Evolutionary conservation across 2,113 vertebrate species (phyloP), one percentile per base, ranked within the genome.

Genomic region (Siniperca chuatsi): DNA sequence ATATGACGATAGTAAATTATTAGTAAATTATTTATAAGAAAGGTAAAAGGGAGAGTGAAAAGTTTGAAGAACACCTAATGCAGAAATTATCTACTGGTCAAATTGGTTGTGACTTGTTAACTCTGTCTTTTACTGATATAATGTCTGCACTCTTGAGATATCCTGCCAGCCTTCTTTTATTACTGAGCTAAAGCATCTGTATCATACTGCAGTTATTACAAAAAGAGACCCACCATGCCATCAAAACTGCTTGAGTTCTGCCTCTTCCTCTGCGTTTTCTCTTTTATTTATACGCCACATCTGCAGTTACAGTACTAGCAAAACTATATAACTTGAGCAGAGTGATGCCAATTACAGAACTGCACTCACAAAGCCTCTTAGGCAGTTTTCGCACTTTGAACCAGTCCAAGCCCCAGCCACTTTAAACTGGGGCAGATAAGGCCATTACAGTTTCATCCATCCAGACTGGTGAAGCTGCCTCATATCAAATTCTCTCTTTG

Each of bases 381-480:
- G 79, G 82, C 82, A 69, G 42, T 70, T 89, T 87, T 76, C 57
- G 42, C 78, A 54, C 80, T 75, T 87, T 83, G 42, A 87, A 87
- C 50, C 65, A 23, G 37, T 50, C 66, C 20, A 57, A 57, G 78
- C 50, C 29, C 21, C 16, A 20, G 20, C 57, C 25, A 5, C 75
- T 87, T 58, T 20, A 85, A 88, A 84, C 62, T 55, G 44, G 74
- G 71, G 46, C 85, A 55, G 33, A 81, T 57, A 8, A 40, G 42
- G 23, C 50, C 21, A 4, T n/a, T 42, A 23, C 66, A 2, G n/a
- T 65, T 72, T 44, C n/a, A 72, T 66, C 60, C 54, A 6, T 42
- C 44, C 78, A 10, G 10, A 37, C 33, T 10, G 16, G 18, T 23
- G 60, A 21, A 21, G 37, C 25, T 0, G 61, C 54, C 44, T 78